These are phyloP conservation scores for Matsumyia berberina DNA, from an alignment of 2,888 invertebrate species.

Conservation along the genomic window DNA sequence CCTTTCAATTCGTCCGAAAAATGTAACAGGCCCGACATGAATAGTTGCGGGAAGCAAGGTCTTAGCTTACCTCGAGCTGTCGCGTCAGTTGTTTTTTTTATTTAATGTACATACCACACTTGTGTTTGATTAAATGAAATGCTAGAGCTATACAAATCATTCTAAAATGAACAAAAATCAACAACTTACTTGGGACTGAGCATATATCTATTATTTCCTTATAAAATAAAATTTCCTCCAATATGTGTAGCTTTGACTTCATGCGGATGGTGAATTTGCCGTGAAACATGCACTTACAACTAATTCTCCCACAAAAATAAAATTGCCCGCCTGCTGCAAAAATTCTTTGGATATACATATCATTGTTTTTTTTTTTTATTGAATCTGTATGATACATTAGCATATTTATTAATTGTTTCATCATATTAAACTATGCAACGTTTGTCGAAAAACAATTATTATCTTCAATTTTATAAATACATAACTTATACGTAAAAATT, in stretches of 20 bases:
- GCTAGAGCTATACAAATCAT: neutral
- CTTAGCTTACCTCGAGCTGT: too few relatives aligned
- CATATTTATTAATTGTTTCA: conserved; percentile 1
- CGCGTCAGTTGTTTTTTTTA: too few relatives aligned
- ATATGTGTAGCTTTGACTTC: neutral
- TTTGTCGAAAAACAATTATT: conserved; percentile 7
- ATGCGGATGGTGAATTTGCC: conserved; percentile 18
- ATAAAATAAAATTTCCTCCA: neutral
- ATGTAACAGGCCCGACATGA: too few relatives aligned
- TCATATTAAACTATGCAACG: conserved; percentile 18
- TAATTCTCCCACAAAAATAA: neutral
- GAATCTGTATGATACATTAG: conserved; percentile 38
- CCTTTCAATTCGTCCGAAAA: too few relatives aligned
- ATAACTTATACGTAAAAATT: conserved; percentile 56
- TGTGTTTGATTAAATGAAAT: too few relatives aligned
- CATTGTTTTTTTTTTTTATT: conserved; percentile 33
- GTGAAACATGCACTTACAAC: conserved; percentile 9
- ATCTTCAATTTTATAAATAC: conserved; percentile 50
- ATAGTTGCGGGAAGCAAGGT: too few relatives aligned
- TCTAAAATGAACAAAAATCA: neutral
- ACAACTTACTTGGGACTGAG: conserved; percentile 24
- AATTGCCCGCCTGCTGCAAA: conserved; percentile 3
- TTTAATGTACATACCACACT: too few relatives aligned
- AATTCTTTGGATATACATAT: conserved; percentile 9
- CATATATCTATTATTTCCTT: neutral